A percentile compares a stretch with the other conserved stretches of the same genome.
Evolutionary conservation across 2,113 vertebrate species (phyloP).

Genomic region (Empidonax traillii): DNA sequence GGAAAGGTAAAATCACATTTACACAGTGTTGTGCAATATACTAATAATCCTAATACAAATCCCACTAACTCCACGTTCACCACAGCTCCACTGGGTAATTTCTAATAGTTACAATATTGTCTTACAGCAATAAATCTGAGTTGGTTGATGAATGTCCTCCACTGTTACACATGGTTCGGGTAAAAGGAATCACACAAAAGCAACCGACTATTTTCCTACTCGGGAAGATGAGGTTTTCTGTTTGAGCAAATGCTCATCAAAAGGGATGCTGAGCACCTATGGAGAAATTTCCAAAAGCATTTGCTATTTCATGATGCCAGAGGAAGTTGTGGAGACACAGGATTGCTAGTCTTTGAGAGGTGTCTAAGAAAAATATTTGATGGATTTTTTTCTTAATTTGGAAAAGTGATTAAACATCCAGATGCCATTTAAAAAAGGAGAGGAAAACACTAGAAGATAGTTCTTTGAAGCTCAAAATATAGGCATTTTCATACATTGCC

Average conservation of each 20-base stretch:
- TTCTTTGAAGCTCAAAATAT: not conserved
- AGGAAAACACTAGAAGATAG: not conserved
- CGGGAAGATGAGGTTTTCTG: not conserved
- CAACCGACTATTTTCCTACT: not conserved
- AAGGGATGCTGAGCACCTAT: not conserved
- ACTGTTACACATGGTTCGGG: fast-evolving
- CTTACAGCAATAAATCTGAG: not conserved
- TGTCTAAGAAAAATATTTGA: not conserved
- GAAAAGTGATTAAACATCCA: not conserved
- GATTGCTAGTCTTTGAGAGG: not conserved
- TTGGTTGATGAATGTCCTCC: not conserved
- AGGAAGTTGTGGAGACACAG: not conserved
- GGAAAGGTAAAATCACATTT: not conserved
- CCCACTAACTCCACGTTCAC: not conserved
- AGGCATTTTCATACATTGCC: not conserved
- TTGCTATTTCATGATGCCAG: not conserved
- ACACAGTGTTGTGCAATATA: not conserved
- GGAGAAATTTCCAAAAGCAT: not conserved
- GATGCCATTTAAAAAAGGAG: not conserved
- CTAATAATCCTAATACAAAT: not conserved
- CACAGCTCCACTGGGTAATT: not conserved
- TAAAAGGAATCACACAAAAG: not conserved
- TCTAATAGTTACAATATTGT: not conserved
- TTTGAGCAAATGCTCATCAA: not conserved
- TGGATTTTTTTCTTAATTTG: not conserved